Evolutionary conservation across 2,113 vertebrate species (phyloP).

Genomic region (Pluvianellus socialis): DNA sequence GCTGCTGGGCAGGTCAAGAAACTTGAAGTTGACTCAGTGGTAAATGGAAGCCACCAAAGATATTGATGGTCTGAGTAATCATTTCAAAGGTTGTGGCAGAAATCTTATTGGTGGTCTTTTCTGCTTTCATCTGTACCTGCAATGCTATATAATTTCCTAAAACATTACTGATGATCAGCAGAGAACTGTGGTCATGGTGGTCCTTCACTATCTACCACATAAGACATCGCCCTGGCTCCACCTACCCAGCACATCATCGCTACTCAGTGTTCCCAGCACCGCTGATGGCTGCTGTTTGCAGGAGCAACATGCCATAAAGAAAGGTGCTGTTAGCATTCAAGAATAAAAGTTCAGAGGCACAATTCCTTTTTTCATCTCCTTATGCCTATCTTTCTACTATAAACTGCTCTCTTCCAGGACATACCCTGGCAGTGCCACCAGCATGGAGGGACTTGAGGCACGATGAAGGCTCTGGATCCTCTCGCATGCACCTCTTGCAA

Average conservation of each 20-base stretch:
- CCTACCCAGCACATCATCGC: neutral
- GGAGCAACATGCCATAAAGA: neutral
- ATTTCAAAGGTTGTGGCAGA: neutral
- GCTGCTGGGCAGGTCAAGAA: neutral
- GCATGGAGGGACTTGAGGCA: neutral
- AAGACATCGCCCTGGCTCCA: neutral
- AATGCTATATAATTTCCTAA: neutral
- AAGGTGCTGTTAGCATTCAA: neutral
- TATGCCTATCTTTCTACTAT: neutral
- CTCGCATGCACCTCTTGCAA: neutral
- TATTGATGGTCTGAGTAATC: neutral
- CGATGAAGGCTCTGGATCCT: neutral
- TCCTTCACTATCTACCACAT: neutral
- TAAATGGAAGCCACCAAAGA: neutral
- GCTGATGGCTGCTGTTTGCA: accelerated
- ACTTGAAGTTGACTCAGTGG: neutral
- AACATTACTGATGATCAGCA: neutral
- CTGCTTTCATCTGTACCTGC: neutral
- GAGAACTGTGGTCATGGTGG: neutral
- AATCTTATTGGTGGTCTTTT: neutral
- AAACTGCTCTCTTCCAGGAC: neutral
- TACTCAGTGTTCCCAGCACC: neutral
- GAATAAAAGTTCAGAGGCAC: neutral
- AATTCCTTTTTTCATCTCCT: neutral
- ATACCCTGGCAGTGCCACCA: neutral